Conservation (phyloP, 1,140 invertebrate genomes). For the Drosophila guanche region DNA sequence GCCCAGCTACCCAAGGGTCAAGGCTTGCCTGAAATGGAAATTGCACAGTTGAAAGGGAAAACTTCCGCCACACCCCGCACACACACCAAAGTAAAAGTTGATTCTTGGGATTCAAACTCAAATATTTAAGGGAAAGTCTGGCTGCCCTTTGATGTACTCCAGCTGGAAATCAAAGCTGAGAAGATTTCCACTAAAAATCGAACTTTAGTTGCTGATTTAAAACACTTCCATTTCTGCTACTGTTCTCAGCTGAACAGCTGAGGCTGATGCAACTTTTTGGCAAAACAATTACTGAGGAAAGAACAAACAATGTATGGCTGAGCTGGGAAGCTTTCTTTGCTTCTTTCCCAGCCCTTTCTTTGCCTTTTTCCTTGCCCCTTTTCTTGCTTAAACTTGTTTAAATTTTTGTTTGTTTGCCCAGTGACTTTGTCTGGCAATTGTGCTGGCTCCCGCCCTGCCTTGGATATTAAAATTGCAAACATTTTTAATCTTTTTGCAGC, state of each 20-base stretch:
- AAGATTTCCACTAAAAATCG: too few species aligned
- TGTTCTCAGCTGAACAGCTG: slow-evolving; percentile 6
- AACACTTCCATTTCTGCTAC: slow-evolving; percentile 10
- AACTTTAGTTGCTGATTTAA: slow-evolving; percentile 10
- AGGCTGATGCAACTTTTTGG: slow-evolving; percentile 42
- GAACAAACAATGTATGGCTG: slow-evolving; percentile 43
- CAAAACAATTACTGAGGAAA: slow-evolving; percentile 50
- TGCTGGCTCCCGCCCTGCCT: slow-evolving; percentile 12
- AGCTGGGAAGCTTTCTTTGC: slow-evolving; percentile 13
- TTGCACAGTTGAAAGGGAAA: slow-evolving; percentile 44
- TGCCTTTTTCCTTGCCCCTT: slow-evolving; percentile 31
- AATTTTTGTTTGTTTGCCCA: slow-evolving; percentile 71
- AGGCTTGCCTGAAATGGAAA: slow-evolving; percentile 42
- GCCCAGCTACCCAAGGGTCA: slow-evolving; percentile 21
- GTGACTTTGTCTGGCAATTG: slow-evolving; percentile 64
- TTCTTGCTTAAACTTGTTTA: slow-evolving; percentile 60
- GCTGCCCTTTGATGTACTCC: neutral
- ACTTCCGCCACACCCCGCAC: slow-evolving; percentile 3
- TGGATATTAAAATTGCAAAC: slow-evolving; percentile 78
- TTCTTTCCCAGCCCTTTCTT: slow-evolving; percentile 21
- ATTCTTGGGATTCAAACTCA: slow-evolving; percentile 39
- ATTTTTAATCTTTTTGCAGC: slow-evolving; percentile 75
- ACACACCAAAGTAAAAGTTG: slow-evolving; percentile 22
- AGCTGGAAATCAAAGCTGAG: too few species aligned
- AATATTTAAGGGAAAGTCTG: slow-evolving; percentile 23